Base-by-base conservation (phyloP, 1,140 invertebrate species). In the Drosophila triauraria region DNA sequence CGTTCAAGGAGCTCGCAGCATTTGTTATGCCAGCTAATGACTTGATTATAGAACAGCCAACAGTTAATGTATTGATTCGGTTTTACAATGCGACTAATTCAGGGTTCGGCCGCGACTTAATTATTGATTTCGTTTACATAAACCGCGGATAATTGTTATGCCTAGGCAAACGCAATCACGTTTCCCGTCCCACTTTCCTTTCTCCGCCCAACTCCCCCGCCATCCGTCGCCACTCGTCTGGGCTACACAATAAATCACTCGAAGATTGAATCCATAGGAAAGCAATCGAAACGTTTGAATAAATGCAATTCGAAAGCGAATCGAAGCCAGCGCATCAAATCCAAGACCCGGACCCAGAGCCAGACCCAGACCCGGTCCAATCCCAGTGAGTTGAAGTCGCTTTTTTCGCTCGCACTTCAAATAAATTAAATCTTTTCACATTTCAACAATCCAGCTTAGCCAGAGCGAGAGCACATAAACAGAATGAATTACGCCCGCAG, bases 361-460 rank as follows among this genome's bases (percentile, higher is more conserved):
- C 50, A 13, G 30, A 53, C 13, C 32, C 51, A 54, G 42, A 67
- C 32, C 20, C 40, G 17, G 48, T 68, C 65, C 44, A 78, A 70
- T 64, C 51, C 48, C 43, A 38, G 42, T n/a, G 56, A 78, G 65
- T 42, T 68, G 58, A 70, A 80, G 60, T 74, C 56, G 69, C 64
- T 84, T 80, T 63, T 76, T 68, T 61, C 47, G 53, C 70, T 80
- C 61, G 69, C 74, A 78, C 84, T 87, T 88, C 63, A 88, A 88
- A 84, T 88, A 87, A 88, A 87, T 87, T 87, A 87, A 87, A 87
- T 87, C 80, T 84, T 84, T 87, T 88, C 86, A 82, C 72, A 64
- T 58, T 64, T 68, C 57, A 76, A 75, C 82, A 75, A 64, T 59
- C 38, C 69, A 85, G 61, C 65, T 79, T 57, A 51, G 60, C 32